Evolutionary conservation across 2,888 invertebrate genomes (phyloP).

Genomic region (Drosophila robusta): DNA sequence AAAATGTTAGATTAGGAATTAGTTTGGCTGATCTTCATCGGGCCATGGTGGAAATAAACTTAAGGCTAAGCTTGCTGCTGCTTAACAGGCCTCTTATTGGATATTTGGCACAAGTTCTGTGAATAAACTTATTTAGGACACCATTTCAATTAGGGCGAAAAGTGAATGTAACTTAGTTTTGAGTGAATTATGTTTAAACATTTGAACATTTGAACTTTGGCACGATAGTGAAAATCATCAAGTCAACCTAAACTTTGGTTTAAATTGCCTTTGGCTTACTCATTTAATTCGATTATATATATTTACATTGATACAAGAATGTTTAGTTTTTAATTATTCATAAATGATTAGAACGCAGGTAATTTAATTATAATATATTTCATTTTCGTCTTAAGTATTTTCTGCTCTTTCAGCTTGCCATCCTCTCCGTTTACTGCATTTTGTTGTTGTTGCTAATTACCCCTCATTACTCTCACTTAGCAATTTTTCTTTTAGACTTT

Average conservation of each 20-base stretch:
- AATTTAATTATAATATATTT: neutral
- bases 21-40: conserved; percentile 3
- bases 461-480: conserved; percentile 16
- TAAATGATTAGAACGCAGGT: no score
- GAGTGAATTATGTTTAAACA: no score
- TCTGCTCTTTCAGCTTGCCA: neutral
- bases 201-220: neutral
- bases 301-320: no score
- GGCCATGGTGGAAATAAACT: neutral
- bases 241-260: no score
- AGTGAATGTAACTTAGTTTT: neutral
- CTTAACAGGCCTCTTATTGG: conserved; percentile 8
- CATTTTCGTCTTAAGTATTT: neutral
- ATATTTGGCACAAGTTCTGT: conserved; percentile 4
- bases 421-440: neutral
- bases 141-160: neutral
- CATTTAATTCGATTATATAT: no score
- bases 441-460: neutral
- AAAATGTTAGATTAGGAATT: conserved; percentile 24
- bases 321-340: no score
- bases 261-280: no score
- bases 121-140: neutral
- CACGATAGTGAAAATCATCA: neutral
- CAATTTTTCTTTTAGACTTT: conserved; percentile 8
- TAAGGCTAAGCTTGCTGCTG: neutral